Base-by-base conservation (phyloP, 1,140 invertebrate genomes). In the Drosophila murphyi region DNA sequence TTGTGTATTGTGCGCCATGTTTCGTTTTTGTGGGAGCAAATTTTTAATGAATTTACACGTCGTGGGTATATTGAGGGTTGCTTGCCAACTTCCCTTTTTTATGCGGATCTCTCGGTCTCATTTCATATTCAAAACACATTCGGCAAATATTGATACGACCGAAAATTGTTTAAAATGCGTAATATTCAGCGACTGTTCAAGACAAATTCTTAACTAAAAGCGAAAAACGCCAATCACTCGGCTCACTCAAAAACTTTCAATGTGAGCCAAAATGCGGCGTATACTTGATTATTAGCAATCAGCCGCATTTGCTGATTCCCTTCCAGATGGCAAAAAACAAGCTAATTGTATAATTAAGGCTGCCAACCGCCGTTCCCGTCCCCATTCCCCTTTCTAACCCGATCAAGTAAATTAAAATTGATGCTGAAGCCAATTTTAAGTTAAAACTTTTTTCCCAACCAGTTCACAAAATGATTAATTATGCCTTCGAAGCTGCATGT, bases 111-210 rank as follows among this genome's bases (percentile, higher is more conserved):
- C 28, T 47, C 32, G 45, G 51, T 45, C 79, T 85, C 83, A 91
- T 91, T 91, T 91, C 54, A 63, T 82, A 91, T 91, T 91, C 89
- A 89, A 87, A 91, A 91, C 89, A 91, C 89, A 91, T 91, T 91
- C 85, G 76, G 77, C 79, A 91, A 91, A 91, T 91, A 91, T 91
- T 91, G 89, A 91, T 91, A 91, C 81, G 79, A 63, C 56, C 74
- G 75, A 79, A 91, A 91, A 91, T 91, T 91, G 89, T 91, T 91
- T 89, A 83, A 91, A 91, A 91, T 91, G 76, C 76, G 76, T 57
- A 67, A 69, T 76, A 72, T 71, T 54, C 69, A 80, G 50, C 76
- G 65, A 79, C 80, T 76, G 73, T 76, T 71, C 67, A 81, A 80
- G 80, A 87, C 83, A 87, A 87, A 87, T 83, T 88, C 80, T 83